Conservation (phyloP, 53 echinoderm and acorn worm species). For the Luidia sarsii region DNA sequence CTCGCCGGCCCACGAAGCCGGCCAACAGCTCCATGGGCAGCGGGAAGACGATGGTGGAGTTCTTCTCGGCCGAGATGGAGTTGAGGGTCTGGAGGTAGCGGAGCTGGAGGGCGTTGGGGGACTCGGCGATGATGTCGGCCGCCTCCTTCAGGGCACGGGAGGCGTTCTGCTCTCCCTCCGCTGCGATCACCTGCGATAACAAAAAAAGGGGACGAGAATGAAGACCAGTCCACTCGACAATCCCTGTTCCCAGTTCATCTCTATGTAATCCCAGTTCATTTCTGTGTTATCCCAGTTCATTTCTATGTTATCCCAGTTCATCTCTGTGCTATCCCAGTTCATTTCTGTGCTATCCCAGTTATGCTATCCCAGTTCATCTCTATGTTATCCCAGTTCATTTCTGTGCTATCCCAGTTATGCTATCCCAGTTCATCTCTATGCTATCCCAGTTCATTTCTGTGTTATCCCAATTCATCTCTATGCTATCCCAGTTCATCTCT, state of each 20-base stretch:
- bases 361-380: no score
- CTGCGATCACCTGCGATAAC: slow-evolving; percentile 80
- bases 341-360: neutral
- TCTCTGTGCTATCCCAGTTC: neutral
- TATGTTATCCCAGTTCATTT: no score
- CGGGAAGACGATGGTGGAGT: slow-evolving; percentile 98
- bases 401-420: no score
- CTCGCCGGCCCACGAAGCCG: slow-evolving; percentile 24
- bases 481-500: no score
- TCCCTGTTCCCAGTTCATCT: neutral
- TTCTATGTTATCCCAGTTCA: neutral
- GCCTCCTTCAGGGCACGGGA: slow-evolving; percentile 95
- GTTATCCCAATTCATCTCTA: no score
- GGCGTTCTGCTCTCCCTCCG: slow-evolving; percentile 95
- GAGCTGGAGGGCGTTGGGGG: slow-evolving; percentile 89
- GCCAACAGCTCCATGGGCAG: slow-evolving; percentile 83
- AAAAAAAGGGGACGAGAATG: neutral
- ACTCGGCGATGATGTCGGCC: slow-evolving; percentile 82
- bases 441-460: no score
- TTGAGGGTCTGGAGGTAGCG: slow-evolving; percentile 95
- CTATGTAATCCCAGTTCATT: neutral
- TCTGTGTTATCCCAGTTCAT: neutral
- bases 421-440: no score
- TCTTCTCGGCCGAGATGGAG: slow-evolving; percentile 98
- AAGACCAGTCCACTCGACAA: neutral